Percentiles rank a stretch among this genome's conserved stretches.
These are phyloP conservation scores for Zenarchopterus dispar DNA, from an alignment of 2,797 vertebrate species.

Conservation along the genomic window DNA sequence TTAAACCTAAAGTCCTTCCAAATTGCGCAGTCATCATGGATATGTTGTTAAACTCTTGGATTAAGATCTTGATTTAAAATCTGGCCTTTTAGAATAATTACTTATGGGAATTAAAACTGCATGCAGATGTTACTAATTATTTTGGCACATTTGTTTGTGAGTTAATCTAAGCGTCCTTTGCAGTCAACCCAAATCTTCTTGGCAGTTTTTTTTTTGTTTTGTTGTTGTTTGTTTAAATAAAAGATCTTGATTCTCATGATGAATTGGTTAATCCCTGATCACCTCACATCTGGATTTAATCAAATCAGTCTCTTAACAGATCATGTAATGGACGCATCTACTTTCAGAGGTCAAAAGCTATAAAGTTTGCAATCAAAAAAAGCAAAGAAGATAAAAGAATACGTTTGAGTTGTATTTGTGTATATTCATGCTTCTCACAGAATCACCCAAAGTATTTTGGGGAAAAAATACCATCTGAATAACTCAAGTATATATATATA, in stretches of 20 bases:
- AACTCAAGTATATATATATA: constrained; percentile 7
- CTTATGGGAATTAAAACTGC: constrained; percentile 40
- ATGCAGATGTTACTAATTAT: constrained; percentile 64
- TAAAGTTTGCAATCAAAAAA: no score
- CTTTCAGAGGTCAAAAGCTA: constrained; percentile 40
- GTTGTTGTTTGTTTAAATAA: no score
- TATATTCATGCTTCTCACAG: no score
- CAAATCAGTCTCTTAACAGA: constrained; percentile 44
- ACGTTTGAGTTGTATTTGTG: no score
- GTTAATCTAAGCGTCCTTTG: constrained; percentile 11
- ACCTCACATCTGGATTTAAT: constrained; percentile 58
- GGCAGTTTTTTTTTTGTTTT: constrained; percentile 29
- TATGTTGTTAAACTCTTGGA: constrained; percentile 22
- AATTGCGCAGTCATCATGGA: background rate
- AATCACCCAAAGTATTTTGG: background rate
- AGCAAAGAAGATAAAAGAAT: no score
- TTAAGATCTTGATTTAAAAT: constrained; percentile 18
- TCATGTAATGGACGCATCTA: constrained; percentile 9
- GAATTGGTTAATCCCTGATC: constrained; percentile 56
- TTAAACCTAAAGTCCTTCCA: background rate
- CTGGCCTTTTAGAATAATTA: constrained; percentile 43
- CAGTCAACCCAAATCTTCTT: constrained; percentile 39
- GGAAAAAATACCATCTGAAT: background rate
- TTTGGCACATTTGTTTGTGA: constrained; percentile 15
- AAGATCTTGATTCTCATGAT: constrained; percentile 21